These are phyloP conservation scores for Apodemia hepburni DNA, from an alignment of 2,888 invertebrate genomes.

Conservation along the genomic window DNA sequence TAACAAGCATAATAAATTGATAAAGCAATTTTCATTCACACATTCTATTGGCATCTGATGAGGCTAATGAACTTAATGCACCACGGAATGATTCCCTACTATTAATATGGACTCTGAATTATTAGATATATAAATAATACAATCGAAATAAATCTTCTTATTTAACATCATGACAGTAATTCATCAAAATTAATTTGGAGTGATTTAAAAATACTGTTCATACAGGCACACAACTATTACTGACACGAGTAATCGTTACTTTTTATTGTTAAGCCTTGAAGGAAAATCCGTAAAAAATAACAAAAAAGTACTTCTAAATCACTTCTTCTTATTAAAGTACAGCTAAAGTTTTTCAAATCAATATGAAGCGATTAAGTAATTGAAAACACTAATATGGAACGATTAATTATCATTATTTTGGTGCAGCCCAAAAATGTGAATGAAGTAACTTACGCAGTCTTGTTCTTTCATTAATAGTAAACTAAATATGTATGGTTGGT, in stretches of 20 bases:
- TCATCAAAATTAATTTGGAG: neutral
- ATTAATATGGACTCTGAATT: neutral
- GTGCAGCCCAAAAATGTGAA: neutral
- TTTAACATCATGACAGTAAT: neutral
- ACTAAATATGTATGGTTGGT: neutral
- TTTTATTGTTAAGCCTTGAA: neutral
- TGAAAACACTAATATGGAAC: neutral
- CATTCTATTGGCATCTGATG: slow-evolving; percentile 1
- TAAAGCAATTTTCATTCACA: slow-evolving; percentile 8
- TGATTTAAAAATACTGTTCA: slow-evolving; percentile 3
- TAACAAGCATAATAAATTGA: slow-evolving; percentile 1
- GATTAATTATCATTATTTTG: neutral
- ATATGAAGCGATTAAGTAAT: neutral
- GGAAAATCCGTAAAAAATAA: no score
- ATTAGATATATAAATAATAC: neutral
- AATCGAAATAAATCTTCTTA: neutral
- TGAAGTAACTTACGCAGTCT: neutral
- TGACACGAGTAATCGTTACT: neutral
- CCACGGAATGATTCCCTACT: neutral
- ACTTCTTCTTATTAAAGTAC: neutral
- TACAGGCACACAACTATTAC: neutral
- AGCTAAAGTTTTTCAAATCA: neutral
- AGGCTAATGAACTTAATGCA: slow-evolving; percentile 2
- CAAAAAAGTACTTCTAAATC: neutral
- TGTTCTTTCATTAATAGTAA: slow-evolving; percentile 5